phyloP scores from a whole-genome alignment of 2,888 invertebrate genomes.

The Lysandra bellargus region DNA sequence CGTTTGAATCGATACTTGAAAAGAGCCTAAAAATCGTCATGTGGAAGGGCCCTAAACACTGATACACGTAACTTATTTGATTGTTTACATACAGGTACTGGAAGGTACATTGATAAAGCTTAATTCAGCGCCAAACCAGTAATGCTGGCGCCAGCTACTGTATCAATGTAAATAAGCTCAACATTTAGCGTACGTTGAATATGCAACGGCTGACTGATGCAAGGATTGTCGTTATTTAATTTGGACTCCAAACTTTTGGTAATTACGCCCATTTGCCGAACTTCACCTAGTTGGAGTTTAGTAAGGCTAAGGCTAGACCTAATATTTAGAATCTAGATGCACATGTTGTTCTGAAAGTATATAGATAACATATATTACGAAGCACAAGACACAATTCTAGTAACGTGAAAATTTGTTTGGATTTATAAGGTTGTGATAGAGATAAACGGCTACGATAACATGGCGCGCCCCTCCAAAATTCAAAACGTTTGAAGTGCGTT shows the following conservation, averaged over 20 bases:
- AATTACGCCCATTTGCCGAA: conserved; percentile 45
- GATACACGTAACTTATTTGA: too few relatives aligned
- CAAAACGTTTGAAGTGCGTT: too few relatives aligned
- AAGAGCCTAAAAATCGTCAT: too few relatives aligned
- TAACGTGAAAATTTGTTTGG: too few relatives aligned
- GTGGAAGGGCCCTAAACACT: too few relatives aligned
- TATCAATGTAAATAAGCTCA: not conserved
- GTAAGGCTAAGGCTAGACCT: not conserved
- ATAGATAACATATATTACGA: not conserved
- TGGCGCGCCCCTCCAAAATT: too few relatives aligned
- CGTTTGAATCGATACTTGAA: too few relatives aligned
- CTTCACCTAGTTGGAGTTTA: conserved; percentile 25
- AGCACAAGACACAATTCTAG: too few relatives aligned
- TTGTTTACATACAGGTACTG: too few relatives aligned
- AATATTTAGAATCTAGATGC: not conserved
- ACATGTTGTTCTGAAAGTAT: not conserved
- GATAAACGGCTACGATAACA: too few relatives aligned
- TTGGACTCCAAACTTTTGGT: conserved; percentile 51
- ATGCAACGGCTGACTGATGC: conserved; percentile 62
- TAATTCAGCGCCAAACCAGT: not conserved
- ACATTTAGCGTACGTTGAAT: conserved; percentile 72
- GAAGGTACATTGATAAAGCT: conserved; percentile 31
- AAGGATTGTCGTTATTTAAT: conserved; percentile 70
- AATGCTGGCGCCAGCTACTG: not conserved
- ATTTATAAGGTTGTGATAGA: too few relatives aligned